These are phyloP conservation scores for Archocentrus centrarchus DNA, from an alignment of 2,113 vertebrate genomes.

Conservation along the genomic window DNA sequence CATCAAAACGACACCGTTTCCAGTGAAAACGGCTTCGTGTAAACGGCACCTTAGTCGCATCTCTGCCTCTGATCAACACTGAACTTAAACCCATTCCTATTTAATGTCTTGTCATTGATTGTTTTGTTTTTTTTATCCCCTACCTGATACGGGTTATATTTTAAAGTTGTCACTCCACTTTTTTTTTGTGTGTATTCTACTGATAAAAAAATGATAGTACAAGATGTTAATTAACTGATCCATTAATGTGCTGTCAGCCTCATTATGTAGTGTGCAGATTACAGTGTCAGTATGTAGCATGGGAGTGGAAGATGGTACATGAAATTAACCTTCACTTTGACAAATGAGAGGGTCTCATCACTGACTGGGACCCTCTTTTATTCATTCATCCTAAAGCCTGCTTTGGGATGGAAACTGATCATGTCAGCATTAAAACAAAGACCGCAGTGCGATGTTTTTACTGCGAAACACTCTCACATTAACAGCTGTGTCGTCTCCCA, in stretches of 20 bases:
- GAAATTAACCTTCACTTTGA: constrained; percentile 19
- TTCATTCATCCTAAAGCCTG: not conserved
- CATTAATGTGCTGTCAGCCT: constrained; percentile 14
- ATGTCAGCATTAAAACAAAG: constrained; percentile 41
- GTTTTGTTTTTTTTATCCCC: not conserved
- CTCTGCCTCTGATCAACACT: not conserved
- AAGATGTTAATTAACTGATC: constrained; percentile 2
- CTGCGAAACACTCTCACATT: constrained; percentile 20
- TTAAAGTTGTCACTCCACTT: not conserved
- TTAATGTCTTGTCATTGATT: not conserved
- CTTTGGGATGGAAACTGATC: constrained; percentile 23
- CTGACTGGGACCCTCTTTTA: not conserved
- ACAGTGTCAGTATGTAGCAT: not conserved
- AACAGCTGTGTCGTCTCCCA: constrained; percentile 54
- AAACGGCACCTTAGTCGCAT: no score
- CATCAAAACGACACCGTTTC: no score
- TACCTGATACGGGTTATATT: not conserved
- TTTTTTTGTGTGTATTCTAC: not conserved
- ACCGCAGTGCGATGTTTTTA: constrained; percentile 25
- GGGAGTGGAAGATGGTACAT: not conserved
- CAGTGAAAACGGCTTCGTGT: no score
- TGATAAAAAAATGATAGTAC: not conserved
- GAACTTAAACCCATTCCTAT: not conserved
- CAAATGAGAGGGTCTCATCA: constrained; percentile 1
- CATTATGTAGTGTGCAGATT: constrained; percentile 15